phyloP scores from a whole-genome alignment of 2,797 vertebrate species.

The Zenarchopterus dispar region DNA sequence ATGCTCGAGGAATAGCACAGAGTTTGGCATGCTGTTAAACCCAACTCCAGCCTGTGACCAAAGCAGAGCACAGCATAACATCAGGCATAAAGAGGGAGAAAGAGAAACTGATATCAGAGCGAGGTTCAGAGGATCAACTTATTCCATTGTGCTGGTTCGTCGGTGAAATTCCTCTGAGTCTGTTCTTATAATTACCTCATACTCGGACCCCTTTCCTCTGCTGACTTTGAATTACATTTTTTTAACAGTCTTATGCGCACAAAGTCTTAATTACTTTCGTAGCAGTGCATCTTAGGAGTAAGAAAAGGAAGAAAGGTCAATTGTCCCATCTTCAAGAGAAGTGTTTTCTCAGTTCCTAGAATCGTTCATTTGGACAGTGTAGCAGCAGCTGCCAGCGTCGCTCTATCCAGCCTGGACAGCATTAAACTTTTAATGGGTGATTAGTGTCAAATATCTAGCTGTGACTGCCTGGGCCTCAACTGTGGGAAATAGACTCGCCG shows the following conservation, averaged over 20 bases:
- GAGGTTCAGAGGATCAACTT: slow-evolving; percentile 12
- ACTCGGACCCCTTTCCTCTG: too few species aligned
- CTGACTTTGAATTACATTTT: neutral
- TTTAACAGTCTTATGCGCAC: slow-evolving; percentile 31
- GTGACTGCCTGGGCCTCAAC: slow-evolving; percentile 64
- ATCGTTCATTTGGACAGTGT: slow-evolving; percentile 66
- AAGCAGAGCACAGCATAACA: slow-evolving; percentile 41
- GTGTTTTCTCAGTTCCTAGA: slow-evolving; percentile 64
- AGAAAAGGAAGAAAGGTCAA: slow-evolving; percentile 37
- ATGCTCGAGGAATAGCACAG: slow-evolving; percentile 55
- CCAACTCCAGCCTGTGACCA: slow-evolving; percentile 57
- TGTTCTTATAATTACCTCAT: slow-evolving; percentile 12
- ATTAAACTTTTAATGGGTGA: slow-evolving; percentile 84
- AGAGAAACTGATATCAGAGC: slow-evolving; percentile 4
- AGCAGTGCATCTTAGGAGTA: slow-evolving; percentile 31
- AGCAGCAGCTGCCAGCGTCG: slow-evolving; percentile 80
- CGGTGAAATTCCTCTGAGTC: slow-evolving; percentile 12
- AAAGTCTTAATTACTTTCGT: slow-evolving; percentile 30
- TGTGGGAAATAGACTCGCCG: slow-evolving; percentile 81
- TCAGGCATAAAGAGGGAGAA: slow-evolving; percentile 26
- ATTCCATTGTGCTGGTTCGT: slow-evolving; percentile 18
- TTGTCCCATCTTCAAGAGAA: slow-evolving; percentile 48
- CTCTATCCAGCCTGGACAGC: slow-evolving; percentile 63
- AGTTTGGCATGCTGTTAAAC: slow-evolving; percentile 64
- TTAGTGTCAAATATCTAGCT: slow-evolving; percentile 86